Conservation (phyloP, 2,888 invertebrate species). For the Bombyx huttoni region DNA sequence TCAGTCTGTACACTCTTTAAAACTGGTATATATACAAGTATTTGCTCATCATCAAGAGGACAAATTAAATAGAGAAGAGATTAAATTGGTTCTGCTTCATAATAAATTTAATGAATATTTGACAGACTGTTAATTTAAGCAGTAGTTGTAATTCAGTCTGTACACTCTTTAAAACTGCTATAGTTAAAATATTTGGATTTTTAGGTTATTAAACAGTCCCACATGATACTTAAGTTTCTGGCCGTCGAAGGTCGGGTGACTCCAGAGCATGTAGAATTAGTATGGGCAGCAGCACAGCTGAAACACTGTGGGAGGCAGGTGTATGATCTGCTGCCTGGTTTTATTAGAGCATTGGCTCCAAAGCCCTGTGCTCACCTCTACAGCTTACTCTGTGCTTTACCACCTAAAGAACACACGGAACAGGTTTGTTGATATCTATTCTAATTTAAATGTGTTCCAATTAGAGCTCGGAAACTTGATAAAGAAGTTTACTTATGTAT, state of each 20-base stretch:
- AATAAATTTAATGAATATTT: not conserved
- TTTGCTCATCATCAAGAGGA: too few relatives aligned
- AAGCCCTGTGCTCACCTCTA: conserved; percentile 92
- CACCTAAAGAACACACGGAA: conserved; percentile 93
- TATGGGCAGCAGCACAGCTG: conserved; percentile 95
- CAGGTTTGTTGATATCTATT: conserved; percentile 66
- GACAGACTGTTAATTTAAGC: not conserved
- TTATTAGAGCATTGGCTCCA: conserved; percentile 91
- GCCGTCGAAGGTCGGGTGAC: conserved; percentile 93
- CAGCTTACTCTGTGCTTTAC: conserved; percentile 86
- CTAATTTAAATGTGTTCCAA: too few relatives aligned
- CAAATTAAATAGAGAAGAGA: too few relatives aligned
- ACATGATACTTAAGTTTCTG: conserved; percentile 91
- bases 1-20: too few relatives aligned
- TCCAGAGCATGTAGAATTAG: conserved; percentile 90
- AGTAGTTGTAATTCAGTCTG: too few relatives aligned
- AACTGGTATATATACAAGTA: too few relatives aligned
- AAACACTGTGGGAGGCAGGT: conserved; percentile 96
- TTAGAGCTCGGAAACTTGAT: too few relatives aligned
- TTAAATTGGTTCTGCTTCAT: not conserved
- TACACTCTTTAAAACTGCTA: too few relatives aligned
- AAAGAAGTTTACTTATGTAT: too few relatives aligned
- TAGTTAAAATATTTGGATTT: conserved; percentile 1
- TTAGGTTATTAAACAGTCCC: conserved; percentile 93
- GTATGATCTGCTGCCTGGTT: conserved; percentile 89